Percentiles rank a stretch among this genome's conserved stretches.
phyloP scores from a whole-genome alignment of 2,888 invertebrate genomes.

The Iselma pallidipennis region DNA sequence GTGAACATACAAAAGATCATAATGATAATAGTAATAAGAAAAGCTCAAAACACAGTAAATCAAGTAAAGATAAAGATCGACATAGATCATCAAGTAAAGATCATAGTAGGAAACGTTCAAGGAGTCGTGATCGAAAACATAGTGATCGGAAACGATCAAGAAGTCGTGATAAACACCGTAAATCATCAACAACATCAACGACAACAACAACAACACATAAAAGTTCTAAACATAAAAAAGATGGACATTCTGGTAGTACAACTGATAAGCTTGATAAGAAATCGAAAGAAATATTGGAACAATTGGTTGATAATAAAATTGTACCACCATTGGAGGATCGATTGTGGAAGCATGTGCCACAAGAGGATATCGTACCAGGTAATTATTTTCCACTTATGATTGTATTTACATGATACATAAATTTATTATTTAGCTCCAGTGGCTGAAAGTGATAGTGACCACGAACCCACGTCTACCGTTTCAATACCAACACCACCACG shows the following conservation, averaged over 20 bases:
- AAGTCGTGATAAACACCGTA: conserved; percentile 42
- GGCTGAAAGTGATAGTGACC: conserved; percentile 68
- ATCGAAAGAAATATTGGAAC: conserved; percentile 55
- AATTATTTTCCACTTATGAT: conserved; percentile 12
- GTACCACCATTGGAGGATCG: conserved; percentile 59
- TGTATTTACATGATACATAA: conserved; percentile 6
- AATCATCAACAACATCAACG: conserved; percentile 30
- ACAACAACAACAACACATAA: conserved; percentile 43
- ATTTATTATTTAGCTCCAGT: conserved; percentile 35
- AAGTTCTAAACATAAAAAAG: conserved; percentile 52
- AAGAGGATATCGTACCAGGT: conserved; percentile 53
- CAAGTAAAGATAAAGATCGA: conserved; percentile 38
- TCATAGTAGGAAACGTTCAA: conserved; percentile 44
- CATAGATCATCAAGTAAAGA: conserved; percentile 41
- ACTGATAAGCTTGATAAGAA: conserved; percentile 54
- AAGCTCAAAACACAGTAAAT: conserved; percentile 42
- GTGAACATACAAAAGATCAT: conserved; percentile 7
- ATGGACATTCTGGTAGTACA: conserved; percentile 29
- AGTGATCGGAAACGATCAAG: conserved; percentile 36
- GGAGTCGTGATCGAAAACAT: conserved; percentile 45
- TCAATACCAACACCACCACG: conserved; percentile 64
- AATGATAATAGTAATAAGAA: conserved; percentile 34
- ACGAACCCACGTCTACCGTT: conserved; percentile 81
- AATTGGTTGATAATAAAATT: conserved; percentile 55
- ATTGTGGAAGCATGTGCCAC: conserved; percentile 59